Evolutionary conservation across 2,888 invertebrate species (phyloP), one percentile per base, ranked within the genome.

Genomic region (Eudiplozoon nipponicum): DNA sequence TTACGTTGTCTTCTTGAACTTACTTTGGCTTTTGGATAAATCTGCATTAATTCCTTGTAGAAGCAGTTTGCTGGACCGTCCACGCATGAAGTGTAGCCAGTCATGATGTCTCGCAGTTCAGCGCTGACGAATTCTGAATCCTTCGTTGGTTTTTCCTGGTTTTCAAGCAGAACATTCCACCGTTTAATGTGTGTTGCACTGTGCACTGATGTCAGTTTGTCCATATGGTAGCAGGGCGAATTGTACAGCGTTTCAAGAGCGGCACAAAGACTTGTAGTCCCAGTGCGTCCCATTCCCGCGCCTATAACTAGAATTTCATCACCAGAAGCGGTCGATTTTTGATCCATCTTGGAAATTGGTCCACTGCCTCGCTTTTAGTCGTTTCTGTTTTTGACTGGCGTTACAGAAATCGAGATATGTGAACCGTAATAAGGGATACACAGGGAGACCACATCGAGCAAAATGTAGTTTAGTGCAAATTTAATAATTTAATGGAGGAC

Each of bases 21-120:
- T n/a, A 43, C 34, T 36, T 43, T 43, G 11, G 42, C 43, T 18
- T 43, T 26, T n/a, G 43, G 43, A 42, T 43, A 43, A 36, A 43
- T 7, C 1, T 34, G 15, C 5, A 43, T 9, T 3, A 43, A 26
- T 43, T 44, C 41, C 23, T 26, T 33, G 18, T 43, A 43, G 28
- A 43, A 42, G 11, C 18, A 1, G 17, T 19, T n/a, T 2, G 34
- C 26, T 11, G 43, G 43, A 21, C 13, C 34, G 22, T 43, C 43
- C 4, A 35, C 28, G 7, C 34, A 26, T 15, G 43, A 15, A 22
- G 15, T 7, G 22, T 41, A 43, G 19, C 20, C 22, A 5, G 2
- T 19, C 7, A 41, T 26, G 13, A 41, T 43, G 17, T n/a, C 17
- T 3, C 36, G 13, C 4, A 7, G 29, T 34, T n/a, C 19, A 17